A percentile compares a stretch with the other conserved stretches of the same genome.
Conservation (phyloP, 2,888 invertebrate genomes). For the Pammene aurita region DNA sequence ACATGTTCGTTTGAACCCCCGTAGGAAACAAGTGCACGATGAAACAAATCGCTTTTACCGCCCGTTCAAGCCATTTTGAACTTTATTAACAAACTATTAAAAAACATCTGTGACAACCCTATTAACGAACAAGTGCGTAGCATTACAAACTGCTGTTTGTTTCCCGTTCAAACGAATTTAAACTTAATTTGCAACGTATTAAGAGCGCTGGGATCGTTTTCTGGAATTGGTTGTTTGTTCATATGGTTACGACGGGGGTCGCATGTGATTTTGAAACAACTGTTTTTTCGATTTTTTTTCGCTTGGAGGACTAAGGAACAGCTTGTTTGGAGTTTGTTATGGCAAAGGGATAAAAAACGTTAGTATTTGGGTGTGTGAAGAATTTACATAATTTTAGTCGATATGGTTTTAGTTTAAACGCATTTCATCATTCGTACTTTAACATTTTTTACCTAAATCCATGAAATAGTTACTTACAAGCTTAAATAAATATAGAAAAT, state of each 20-base stretch:
- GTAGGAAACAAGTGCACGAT: slow-evolving; percentile 69
- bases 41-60: slow-evolving; percentile 51
- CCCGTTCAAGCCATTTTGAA: slow-evolving; percentile 44
- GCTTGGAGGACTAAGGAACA: slow-evolving; percentile 27
- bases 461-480: too few species aligned
- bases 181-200: slow-evolving; percentile 2
- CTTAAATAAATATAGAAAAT: too few species aligned
- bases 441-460: too few species aligned
- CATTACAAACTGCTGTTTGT: slow-evolving; percentile 50
- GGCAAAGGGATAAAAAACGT: slow-evolving; percentile 7
- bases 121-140: slow-evolving; percentile 68
- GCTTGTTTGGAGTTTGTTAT: slow-evolving; percentile 29
- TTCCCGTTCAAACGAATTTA: slow-evolving; percentile 5
- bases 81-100: slow-evolving; percentile 46
- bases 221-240: slow-evolving; percentile 66
- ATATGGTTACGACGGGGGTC: slow-evolving; percentile 75
- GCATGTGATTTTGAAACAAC: slow-evolving; percentile 58
- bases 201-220: slow-evolving; percentile 24
- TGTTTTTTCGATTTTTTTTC: slow-evolving; percentile 29
- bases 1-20: slow-evolving; percentile 75
- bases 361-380: neutral
- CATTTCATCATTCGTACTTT: too few species aligned
- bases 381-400: neutral
- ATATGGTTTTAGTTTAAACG: too few species aligned
- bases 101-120: slow-evolving; percentile 29